Conservation (phyloP, 2,113 vertebrate species). For the Xiphorhynchus elegans region DNA sequence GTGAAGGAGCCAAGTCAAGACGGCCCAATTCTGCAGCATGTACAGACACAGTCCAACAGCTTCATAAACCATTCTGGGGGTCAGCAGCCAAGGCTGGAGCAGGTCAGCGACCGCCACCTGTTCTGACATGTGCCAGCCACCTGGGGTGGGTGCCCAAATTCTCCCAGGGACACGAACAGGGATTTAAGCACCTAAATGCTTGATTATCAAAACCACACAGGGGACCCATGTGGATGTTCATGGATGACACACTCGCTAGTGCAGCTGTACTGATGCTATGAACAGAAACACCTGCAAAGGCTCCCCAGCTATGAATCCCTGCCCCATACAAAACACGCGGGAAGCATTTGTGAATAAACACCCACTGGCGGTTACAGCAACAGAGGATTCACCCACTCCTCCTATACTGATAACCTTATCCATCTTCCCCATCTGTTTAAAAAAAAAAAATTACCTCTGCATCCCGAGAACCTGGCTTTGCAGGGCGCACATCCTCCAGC, state of each 20-base stretch:
- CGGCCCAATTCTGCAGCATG: background rate
- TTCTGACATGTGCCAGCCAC: background rate
- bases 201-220: background rate
- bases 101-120: accelerated
- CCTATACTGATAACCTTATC: background rate
- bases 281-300: background rate
- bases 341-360: background rate
- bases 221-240: accelerated
- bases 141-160: background rate
- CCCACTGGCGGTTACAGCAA: background rate
- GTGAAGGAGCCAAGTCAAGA: background rate
- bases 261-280: background rate
- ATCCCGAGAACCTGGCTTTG: accelerated
- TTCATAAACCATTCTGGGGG: background rate
- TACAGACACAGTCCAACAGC: background rate
- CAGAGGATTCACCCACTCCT: accelerated
- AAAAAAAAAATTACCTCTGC: background rate
- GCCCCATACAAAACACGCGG: background rate
- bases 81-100: background rate
- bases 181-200: background rate
- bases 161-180: accelerated
- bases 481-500: background rate
- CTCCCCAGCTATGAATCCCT: background rate
- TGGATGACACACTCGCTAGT: background rate
- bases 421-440: background rate